These are phyloP conservation scores for Aurelia sp. DNA, from an alignment of 30 jellyfish, hydroid and myxozoan species.

Conservation along the genomic window DNA sequence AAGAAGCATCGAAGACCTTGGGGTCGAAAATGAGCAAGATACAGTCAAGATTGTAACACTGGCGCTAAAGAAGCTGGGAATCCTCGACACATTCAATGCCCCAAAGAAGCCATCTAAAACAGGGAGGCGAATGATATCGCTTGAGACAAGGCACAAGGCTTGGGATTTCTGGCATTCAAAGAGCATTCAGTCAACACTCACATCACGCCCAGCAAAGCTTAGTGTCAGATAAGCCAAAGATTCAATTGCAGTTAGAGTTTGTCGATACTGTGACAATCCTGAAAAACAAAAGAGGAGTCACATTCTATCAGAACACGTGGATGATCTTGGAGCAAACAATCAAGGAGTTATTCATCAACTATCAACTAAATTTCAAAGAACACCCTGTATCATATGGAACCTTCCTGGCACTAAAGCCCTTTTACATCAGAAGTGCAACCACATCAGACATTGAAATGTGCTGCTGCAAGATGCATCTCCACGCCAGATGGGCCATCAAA, in stretches of 20 bases:
- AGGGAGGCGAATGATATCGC: constrained; percentile 48
- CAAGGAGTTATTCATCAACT: constrained; percentile 34
- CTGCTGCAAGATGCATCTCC: constrained; percentile 57
- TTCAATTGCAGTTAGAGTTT: constrained; percentile 35
- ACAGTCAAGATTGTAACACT: constrained; percentile 49
- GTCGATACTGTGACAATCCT: constrained; percentile 27
- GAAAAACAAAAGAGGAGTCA: constrained; percentile 42
- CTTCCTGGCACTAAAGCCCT: constrained; percentile 54
- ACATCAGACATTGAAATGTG: constrained; percentile 54
- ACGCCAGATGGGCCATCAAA: constrained; percentile 57
- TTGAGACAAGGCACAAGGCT: constrained; percentile 40
- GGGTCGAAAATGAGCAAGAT: too few species aligned
- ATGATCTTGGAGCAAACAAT: constrained; percentile 23
- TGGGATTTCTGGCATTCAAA: constrained; percentile 68
- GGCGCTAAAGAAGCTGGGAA: constrained; percentile 28
- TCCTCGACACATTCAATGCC: constrained; percentile 23
- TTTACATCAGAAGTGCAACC: constrained; percentile 46
- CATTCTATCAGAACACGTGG: constrained; percentile 43
- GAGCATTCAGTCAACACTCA: constrained; percentile 43
- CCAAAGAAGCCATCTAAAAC: constrained; percentile 57
- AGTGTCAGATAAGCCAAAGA: constrained; percentile 42
- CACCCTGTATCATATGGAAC: constrained; percentile 58
- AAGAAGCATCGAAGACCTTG: constrained; percentile 20
- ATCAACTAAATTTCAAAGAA: constrained; percentile 13
- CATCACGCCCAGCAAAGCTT: constrained; percentile 34